Conservation (phyloP, 1,140 invertebrate genomes). For the Eubasilissa regina region DNA sequence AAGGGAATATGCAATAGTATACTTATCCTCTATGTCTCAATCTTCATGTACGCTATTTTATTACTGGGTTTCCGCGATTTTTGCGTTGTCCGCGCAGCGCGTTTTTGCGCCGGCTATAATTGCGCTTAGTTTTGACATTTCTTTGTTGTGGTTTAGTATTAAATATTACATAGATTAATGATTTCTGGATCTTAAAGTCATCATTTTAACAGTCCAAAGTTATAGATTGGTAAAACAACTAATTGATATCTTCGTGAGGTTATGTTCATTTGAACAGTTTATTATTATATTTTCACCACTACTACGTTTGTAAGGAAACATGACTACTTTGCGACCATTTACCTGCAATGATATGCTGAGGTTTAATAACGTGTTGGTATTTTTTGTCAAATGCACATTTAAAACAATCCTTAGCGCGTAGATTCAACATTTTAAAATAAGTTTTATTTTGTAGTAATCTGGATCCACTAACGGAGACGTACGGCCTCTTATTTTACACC, state of each 20-base stretch:
- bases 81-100: no score
- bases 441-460: slow-evolving; percentile 84
- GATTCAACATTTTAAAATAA: neutral
- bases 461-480: slow-evolving; percentile 97
- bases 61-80: no score
- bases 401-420: neutral
- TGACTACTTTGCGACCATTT: slow-evolving; percentile 95
- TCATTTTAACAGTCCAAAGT: neutral
- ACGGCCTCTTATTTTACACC: slow-evolving; percentile 97
- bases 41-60: no score
- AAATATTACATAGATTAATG: no score
- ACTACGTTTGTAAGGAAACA: slow-evolving; percentile 65
- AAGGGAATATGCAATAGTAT: no score
- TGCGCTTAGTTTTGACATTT: no score
- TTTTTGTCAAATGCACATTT: neutral
- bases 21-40: no score
- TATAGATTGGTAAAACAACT: neutral
- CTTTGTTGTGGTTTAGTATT: no score
- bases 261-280: neutral
- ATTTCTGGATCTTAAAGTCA: neutral
- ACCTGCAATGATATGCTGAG: slow-evolving; percentile 95
- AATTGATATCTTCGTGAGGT: neutral
- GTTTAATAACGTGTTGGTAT: slow-evolving; percentile 94
- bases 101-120: no score
- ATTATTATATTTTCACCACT: neutral